Evolutionary conservation across 2,113 vertebrate genomes (phyloP).

Genomic region (Phalacrocorax aristotelis): DNA sequence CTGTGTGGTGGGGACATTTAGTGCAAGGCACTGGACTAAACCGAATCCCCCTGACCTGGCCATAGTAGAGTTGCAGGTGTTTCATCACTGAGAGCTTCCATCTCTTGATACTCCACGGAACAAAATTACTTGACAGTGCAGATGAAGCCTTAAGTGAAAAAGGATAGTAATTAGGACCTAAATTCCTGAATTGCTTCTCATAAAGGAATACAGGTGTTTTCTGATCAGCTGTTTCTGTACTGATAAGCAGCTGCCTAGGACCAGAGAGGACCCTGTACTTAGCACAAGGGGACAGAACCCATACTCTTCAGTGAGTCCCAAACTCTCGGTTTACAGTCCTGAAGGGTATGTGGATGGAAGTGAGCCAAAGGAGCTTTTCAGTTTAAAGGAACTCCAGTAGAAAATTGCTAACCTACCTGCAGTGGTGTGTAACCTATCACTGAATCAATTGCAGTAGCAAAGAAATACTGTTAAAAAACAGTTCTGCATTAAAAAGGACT

Average conservation of each 20-base stretch:
- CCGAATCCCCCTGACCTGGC: neutral
- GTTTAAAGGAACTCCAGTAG: neutral
- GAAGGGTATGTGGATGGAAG: neutral
- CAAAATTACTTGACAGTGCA: neutral
- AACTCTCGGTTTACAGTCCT: neutral
- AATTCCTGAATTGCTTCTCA: neutral
- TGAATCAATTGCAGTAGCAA: neutral
- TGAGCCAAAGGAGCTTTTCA: neutral
- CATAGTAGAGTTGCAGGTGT: neutral
- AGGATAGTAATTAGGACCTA: neutral
- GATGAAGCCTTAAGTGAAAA: neutral
- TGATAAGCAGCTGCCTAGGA: neutral
- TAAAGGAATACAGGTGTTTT: neutral
- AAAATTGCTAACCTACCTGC: neutral
- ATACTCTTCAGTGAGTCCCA: neutral
- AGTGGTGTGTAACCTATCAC: neutral
- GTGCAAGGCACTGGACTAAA: neutral
- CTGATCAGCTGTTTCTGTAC: neutral
- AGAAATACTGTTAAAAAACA: constrained; percentile 30
- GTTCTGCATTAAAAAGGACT: constrained; percentile 19
- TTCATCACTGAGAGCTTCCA: neutral
- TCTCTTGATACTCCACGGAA: neutral
- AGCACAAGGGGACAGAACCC: neutral
- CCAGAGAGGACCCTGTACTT: neutral
- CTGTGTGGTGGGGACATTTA: neutral